Conservation (phyloP, 2,888 invertebrate genomes). For the Eulithis testata region DNA sequence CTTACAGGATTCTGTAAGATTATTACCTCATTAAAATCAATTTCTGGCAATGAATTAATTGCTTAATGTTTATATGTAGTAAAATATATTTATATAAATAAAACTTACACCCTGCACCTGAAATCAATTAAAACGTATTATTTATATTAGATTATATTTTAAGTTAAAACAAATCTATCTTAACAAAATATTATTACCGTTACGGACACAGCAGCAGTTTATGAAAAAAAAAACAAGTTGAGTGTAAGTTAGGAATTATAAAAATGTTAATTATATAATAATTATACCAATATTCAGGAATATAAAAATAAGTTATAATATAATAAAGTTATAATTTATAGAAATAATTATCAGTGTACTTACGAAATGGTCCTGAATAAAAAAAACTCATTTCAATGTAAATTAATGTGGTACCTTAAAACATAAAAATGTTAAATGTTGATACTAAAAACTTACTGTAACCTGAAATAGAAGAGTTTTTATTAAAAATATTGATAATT, state of each 20-base stretch:
- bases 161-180: too few species aligned
- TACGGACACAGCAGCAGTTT: too few species aligned
- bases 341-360: neutral
- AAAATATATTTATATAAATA: neutral
- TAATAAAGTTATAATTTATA: too few species aligned
- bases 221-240: too few species aligned
- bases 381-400: neutral
- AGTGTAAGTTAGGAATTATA: too few species aligned
- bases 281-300: too few species aligned
- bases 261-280: too few species aligned
- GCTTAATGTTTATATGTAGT: neutral
- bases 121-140: constrained; percentile 1
- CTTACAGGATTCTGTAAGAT: constrained; percentile 24
- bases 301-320: too few species aligned
- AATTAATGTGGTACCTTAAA: too few species aligned
- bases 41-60: too few species aligned
- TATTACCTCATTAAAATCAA: neutral
- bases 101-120: constrained; percentile 19
- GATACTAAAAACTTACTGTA: neutral
- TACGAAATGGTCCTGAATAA: constrained; percentile 2
- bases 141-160: neutral
- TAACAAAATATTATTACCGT: too few species aligned
- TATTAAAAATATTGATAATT: constrained; percentile 1
- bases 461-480: neutral
- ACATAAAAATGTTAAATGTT: too few species aligned